Percentiles rank a stretch among this genome's conserved stretches.
phyloP scores from a whole-genome alignment of 2,113 vertebrate species.

The Carassius auratus region DNA sequence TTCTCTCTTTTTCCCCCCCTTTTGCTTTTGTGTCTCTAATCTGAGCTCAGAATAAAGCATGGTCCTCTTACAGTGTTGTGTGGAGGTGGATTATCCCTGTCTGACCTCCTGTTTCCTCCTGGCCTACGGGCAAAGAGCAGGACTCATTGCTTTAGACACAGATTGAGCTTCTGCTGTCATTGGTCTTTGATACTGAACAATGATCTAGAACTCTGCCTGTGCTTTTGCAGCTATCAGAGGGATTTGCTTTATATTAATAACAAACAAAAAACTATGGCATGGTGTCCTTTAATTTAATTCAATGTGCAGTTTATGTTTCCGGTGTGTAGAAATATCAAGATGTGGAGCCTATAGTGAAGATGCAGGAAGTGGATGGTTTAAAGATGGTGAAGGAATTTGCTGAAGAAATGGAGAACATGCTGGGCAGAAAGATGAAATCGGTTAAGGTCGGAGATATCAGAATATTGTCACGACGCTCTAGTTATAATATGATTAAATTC shows the following conservation, averaged over 20 bases:
- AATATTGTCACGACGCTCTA: background rate
- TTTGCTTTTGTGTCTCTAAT: background rate
- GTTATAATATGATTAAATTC: background rate
- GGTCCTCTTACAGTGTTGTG: constrained; percentile 25
- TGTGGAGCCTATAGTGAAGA: constrained; percentile 83
- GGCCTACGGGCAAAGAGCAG: constrained; percentile 4
- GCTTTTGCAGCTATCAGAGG: background rate
- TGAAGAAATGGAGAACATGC: constrained; percentile 93
- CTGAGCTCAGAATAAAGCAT: constrained; percentile 31
- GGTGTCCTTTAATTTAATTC: background rate
- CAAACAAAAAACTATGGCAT: too few relatives aligned
- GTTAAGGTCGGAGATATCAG: constrained; percentile 80
- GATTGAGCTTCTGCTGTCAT: background rate
- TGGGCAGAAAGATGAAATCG: constrained; percentile 90
- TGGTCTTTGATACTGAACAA: background rate
- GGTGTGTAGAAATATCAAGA: constrained; percentile 90
- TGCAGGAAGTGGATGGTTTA: constrained; percentile 89
- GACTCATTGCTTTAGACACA: background rate
- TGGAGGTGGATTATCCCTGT: constrained; percentile 37
- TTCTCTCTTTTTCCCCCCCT: background rate
- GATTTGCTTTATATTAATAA: background rate
- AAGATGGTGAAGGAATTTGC: constrained; percentile 90
- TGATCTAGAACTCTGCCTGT: background rate
- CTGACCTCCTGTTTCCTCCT: constrained; percentile 19
- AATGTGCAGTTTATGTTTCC: background rate